Base-by-base conservation (phyloP, 2,797 vertebrate genomes). In the Lepidocolaptes lacrymiger region DNA sequence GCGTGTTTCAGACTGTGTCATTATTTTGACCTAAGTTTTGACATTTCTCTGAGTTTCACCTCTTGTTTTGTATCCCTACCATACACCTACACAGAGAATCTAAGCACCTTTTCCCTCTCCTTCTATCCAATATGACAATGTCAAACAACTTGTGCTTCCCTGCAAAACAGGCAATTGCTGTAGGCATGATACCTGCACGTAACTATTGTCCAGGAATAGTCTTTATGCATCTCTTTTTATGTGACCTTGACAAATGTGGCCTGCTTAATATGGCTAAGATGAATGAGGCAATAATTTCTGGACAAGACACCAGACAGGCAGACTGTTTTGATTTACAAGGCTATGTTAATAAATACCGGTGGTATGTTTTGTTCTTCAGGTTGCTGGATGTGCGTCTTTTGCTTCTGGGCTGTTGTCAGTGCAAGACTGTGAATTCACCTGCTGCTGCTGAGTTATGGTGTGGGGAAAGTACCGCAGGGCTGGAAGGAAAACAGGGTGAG, bases 271-370 rank as follows among this genome's bases (percentile, higher is more conserved):
- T 90, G 80, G 92, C 68, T 87, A 85, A 97, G 97, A 97, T 74
- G 80, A 94, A 97, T 97, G 96, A 97, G 95, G 89, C 92, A 97
- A 97, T 97, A 96, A 97, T 94, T 97, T 95, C 90, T 32, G 93
- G 86, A 90, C 89, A 96, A 96, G 94, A 94, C 85, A 85, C 74
- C 44, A 54, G 96, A 96, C 96, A 95, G 87, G 91, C 55, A 66
- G 71, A 22, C 32, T 88, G 55, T 75, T 96, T 96, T 97, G 97
- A 97, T 97, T 97, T 97, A 97, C 97, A 95, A 62, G 86, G 91
- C 68, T 96, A 93, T 96, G 96, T 93, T 96, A 97, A 97, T 97
- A 97, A 97, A 97, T 79, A 96, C 74, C 1, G 0, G 43, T 84
- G 91, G 76, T 37, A 66, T 68, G 48, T 95, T 96, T 96, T 93